Percentiles rank a stretch among this genome's conserved stretches.
Conservation (phyloP, 1,140 invertebrate genomes). For the Paraescarpia echinospica region DNA sequence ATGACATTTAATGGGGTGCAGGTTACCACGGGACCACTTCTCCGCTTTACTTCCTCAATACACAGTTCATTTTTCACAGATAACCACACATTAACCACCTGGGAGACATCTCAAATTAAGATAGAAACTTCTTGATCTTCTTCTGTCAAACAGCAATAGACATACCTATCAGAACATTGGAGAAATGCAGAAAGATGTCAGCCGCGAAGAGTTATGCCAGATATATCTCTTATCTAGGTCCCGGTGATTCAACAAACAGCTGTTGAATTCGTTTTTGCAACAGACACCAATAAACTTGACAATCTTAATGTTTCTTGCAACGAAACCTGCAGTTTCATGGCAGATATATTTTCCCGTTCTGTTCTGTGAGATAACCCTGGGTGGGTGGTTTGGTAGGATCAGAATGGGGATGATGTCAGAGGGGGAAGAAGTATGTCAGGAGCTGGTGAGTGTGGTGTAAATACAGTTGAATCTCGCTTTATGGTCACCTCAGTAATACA, state of each 20-base stretch:
- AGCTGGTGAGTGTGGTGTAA: neutral
- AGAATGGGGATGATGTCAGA: neutral
- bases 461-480: too few relatives aligned
- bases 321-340: neutral
- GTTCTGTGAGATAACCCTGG: neutral
- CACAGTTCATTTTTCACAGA: neutral
- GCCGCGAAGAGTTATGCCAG: neutral
- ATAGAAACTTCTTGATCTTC: neutral
- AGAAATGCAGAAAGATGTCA: neutral
- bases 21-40: neutral
- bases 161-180: neutral
- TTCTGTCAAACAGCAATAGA: neutral
- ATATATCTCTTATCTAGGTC: neutral
- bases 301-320: constrained; percentile 1
- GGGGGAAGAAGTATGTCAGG: neutral
- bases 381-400: neutral
- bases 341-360: neutral
- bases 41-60: neutral
- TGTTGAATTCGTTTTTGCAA: neutral
- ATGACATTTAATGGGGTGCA: neutral
- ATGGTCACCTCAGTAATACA: too few relatives aligned
- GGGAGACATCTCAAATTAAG: neutral
- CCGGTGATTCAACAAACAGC: neutral
- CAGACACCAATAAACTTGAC: neutral
- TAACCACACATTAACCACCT: neutral